Base-by-base conservation (phyloP, 1,140 invertebrate species). In the Heliconius congener region DNA sequence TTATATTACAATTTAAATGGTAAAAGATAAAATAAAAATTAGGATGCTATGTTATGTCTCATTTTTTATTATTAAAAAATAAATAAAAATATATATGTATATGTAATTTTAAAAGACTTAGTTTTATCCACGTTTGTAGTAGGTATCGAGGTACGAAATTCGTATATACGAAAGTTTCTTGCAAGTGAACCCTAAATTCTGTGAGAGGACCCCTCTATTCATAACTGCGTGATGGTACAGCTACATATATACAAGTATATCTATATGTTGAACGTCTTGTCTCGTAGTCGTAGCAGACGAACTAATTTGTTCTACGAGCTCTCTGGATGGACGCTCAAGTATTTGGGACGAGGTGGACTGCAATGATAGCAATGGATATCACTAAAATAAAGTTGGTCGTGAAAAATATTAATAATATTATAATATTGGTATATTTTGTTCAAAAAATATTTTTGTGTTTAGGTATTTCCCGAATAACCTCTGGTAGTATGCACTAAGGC, bases 131-230 rank as follows among this genome's bases (percentile, higher is more conserved):
- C 23, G 23, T 52, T 16, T 23, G 0, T 57, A 57, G 9, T n/a
- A 57, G 6, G n/a, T 9, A 57, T 23, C 23, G 19, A 23, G 42
- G 8, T 57, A 27, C 34, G 34, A 6, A 8, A 6, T 37, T 37
- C 34, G 34, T 37, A 37, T 5, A 6, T 37, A 30, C 60, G 60
- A 66, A 66, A 66, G 3, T 27, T 27, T 66, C 13, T 66, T 66
- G 60, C 23, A 66, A 30, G 27, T 66, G 60, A 66, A 30, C 60
- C 60, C 60, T 66, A 27, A 16, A 66, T 60, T 60, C 27, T 11
- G 23, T 5, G 60, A 66, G 60, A 66, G 60, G 60, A 66, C 60
- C 60, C 60, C 60, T 66, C 27, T 66, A 66, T 66, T 66, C 60
- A 66, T 66, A 66, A 66, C 60, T 16, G 60, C 60, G 60, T 66